These are phyloP conservation scores for Brienomyrus brachyistius DNA, from an alignment of 2,113 vertebrate species.

Conservation along the genomic window DNA sequence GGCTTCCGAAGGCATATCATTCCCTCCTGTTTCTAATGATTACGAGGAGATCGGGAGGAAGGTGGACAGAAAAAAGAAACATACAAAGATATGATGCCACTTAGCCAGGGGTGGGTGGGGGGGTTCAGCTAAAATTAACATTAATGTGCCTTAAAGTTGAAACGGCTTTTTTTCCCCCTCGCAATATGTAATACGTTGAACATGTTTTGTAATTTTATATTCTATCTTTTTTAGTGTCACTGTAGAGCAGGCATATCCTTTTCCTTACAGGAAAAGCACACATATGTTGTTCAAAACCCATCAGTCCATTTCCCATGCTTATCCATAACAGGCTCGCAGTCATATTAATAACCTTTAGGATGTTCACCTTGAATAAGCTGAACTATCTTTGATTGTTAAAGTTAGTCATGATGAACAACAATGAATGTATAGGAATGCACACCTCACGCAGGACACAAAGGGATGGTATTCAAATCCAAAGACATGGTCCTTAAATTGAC, in stretches of 20 bases:
- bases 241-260: background rate
- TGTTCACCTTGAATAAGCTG: background rate
- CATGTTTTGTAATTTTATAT: background rate
- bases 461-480: background rate
- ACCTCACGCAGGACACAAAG: background rate
- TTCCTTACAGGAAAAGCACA: background rate
- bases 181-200: background rate
- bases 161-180: background rate
- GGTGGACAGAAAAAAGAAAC: background rate
- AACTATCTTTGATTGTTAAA: background rate
- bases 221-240: background rate
- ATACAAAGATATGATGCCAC: background rate
- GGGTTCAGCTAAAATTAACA: background rate
- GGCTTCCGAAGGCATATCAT: background rate
- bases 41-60: background rate
- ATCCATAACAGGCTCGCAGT: background rate
- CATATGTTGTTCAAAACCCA: background rate
- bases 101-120: background rate
- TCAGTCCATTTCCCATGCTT: background rate
- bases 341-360: background rate
- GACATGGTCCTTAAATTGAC: background rate
- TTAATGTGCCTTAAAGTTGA: background rate
- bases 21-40: slow-evolving; percentile 18
- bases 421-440: background rate
- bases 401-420: background rate